Percentiles rank a stretch among this genome's conserved stretches.
phyloP scores from a whole-genome alignment of 2,797 vertebrate genomes.

The Sphenopsis melanotis region DNA sequence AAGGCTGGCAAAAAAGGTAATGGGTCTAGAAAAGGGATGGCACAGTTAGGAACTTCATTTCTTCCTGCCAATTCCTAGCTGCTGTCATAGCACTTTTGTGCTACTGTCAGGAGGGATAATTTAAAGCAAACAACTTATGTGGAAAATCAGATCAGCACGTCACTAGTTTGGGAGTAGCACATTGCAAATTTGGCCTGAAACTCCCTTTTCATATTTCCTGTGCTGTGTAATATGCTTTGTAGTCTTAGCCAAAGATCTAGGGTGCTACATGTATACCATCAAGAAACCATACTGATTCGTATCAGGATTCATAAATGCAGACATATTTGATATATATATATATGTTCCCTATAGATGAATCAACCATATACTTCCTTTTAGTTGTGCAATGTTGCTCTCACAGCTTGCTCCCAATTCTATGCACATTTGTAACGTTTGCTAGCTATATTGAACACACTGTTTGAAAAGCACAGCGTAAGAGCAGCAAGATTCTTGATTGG shows the following conservation, averaged over 20 bases:
- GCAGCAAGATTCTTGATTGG: not conserved
- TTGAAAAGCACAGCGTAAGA: not conserved
- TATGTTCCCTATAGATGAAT: not conserved
- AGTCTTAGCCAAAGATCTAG: constrained; percentile 34
- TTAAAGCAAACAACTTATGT: constrained; percentile 39
- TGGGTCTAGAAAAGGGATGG: not conserved
- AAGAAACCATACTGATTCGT: constrained; percentile 10
- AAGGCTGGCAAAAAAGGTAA: not conserved
- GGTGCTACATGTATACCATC: not conserved
- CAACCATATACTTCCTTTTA: not conserved
- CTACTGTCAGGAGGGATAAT: constrained; percentile 14
- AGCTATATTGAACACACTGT: not conserved
- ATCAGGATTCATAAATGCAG: constrained; percentile 24
- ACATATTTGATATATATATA: not conserved
- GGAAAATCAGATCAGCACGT: constrained; percentile 48
- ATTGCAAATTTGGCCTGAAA: constrained; percentile 38
- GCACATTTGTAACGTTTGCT: not conserved
- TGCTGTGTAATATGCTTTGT: constrained; percentile 49
- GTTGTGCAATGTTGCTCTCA: not conserved
- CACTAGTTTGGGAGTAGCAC: constrained; percentile 45
- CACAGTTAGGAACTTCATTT: not conserved
- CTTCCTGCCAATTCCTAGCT: not conserved
- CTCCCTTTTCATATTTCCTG: constrained; percentile 39
- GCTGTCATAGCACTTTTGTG: constrained; percentile 37
- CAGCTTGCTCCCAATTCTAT: not conserved